Evolutionary conservation across 2,113 vertebrate genomes (phyloP).

Genomic region (Podocnemis expansa): DNA sequence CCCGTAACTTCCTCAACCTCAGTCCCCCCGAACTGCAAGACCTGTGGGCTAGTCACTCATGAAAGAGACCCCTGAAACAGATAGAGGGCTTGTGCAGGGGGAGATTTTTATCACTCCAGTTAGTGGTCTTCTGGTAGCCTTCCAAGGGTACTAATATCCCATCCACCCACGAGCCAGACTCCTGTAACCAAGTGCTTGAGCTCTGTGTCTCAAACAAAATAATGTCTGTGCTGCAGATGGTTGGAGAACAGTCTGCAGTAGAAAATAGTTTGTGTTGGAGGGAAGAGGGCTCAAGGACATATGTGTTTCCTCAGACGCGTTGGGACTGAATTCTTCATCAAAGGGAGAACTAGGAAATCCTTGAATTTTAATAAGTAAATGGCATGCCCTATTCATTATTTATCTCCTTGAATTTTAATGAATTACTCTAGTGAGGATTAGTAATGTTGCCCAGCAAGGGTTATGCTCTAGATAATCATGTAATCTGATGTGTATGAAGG

Average conservation of each 20-base stretch:
- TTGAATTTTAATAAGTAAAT: neutral
- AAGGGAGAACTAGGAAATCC: neutral
- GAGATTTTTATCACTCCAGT: neutral
- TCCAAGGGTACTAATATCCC: neutral
- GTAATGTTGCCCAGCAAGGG: neutral
- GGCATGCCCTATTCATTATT: constrained; percentile 13
- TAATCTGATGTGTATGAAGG: neutral
- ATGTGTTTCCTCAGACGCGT: neutral
- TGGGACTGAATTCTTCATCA: neutral
- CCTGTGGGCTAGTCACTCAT: neutral
- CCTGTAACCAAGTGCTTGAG: neutral
- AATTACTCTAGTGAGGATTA: neutral
- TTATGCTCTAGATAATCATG: neutral
- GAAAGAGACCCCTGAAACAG: neutral
- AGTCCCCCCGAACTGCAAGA: neutral
- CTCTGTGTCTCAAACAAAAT: neutral
- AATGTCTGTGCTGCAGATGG: neutral
- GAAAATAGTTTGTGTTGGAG: neutral
- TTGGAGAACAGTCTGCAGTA: fast-evolving
- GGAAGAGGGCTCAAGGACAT: neutral
- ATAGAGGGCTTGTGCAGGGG: neutral
- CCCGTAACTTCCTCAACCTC: neutral
- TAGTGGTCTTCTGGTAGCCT: neutral
- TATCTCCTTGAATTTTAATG: neutral
- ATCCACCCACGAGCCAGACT: neutral